Evolutionary conservation across 2,888 invertebrate genomes (phyloP).

Genomic region (Sarcophaga variegata): DNA sequence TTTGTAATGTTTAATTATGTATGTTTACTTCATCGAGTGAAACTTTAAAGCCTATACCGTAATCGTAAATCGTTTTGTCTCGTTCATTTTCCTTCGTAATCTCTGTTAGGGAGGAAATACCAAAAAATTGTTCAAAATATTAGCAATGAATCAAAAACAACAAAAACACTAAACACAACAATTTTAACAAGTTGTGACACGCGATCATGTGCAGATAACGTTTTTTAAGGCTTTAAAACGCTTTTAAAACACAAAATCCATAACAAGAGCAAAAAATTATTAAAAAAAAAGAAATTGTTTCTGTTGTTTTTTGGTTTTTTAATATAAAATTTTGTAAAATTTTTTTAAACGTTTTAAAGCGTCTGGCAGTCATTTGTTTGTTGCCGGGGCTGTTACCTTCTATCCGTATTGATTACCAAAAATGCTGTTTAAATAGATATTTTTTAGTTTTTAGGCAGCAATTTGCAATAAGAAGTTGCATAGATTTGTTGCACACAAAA

Average conservation of each 20-base stretch:
- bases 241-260: background rate
- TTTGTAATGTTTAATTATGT: too few relatives aligned
- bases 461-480: constrained; percentile 8
- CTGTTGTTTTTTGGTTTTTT: background rate
- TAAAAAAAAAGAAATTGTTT: background rate
- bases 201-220: constrained; percentile 59
- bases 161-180: constrained; percentile 16
- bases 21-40: too few relatives aligned
- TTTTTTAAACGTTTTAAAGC: constrained; percentile 41
- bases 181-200: constrained; percentile 58
- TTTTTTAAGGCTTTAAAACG: constrained; percentile 29
- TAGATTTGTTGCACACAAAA: constrained; percentile 25
- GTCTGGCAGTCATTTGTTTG: constrained; percentile 1
- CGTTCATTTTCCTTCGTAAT: too few relatives aligned
- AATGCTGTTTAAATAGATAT: constrained; percentile 32
- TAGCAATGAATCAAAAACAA: background rate
- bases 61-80: too few relatives aligned
- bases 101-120: constrained; percentile 24
- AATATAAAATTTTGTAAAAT: constrained; percentile 20
- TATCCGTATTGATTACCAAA: constrained; percentile 32
- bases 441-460: background rate
- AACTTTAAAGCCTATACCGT: too few relatives aligned
- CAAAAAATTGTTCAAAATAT: constrained; percentile 26
- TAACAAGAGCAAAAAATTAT: constrained; percentile 1
- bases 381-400: background rate